Evolutionary conservation across 2,113 vertebrate species (phyloP).

Genomic region (Tricholaema leucomelas): DNA sequence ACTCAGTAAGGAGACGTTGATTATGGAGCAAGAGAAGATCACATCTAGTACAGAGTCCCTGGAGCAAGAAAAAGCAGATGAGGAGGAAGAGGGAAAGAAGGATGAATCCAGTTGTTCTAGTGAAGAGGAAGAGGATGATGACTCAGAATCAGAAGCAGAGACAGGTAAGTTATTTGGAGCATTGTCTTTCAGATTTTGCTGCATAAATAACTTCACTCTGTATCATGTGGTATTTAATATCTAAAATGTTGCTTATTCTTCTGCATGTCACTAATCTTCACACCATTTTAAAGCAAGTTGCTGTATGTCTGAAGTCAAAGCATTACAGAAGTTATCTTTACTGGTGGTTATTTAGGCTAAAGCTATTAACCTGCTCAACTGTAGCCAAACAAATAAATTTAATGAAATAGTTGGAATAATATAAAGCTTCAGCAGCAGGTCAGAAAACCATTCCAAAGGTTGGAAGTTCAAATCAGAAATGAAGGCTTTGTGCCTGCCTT

Average conservation of each 20-base stretch:
- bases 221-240: not conserved
- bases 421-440: not conserved
- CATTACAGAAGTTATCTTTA: not conserved
- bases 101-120: conserved; percentile 99
- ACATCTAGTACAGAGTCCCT: conserved; percentile 90
- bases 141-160: conserved; percentile 97
- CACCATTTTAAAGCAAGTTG: not conserved
- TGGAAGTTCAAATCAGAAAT: not conserved
- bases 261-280: not conserved
- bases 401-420: not conserved
- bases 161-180: conserved; percentile 77
- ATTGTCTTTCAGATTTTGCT: not conserved
- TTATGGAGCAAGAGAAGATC: conserved; percentile 92
- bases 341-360: not conserved
- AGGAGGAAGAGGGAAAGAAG: conserved; percentile 93
- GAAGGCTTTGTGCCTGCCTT: not conserved
- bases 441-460: not conserved
- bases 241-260: not conserved
- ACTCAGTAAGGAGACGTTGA: conserved; percentile 90
- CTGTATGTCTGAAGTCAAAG: not conserved
- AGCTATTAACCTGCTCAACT: not conserved
- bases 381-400: not conserved
- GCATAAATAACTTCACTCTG: not conserved
- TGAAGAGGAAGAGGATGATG: conserved; percentile 97
- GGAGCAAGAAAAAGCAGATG: conserved; percentile 94